Evolutionary conservation across 2,888 invertebrate species (phyloP).

Genomic region (Sinelater perroti): DNA sequence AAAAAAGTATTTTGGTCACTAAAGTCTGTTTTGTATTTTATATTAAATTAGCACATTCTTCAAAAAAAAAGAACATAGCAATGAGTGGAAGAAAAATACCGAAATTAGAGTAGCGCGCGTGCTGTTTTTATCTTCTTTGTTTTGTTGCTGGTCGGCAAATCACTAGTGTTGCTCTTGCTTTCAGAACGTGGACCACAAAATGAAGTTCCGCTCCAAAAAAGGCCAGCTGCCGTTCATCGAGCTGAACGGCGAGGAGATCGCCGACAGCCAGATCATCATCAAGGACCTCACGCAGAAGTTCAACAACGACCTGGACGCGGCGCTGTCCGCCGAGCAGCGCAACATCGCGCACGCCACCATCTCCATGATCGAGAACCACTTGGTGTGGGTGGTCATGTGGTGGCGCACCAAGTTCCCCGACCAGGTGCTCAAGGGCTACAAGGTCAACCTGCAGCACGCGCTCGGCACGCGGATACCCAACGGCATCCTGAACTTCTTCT

Average conservation of each 20-base stretch:
- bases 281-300: slow-evolving; percentile 85
- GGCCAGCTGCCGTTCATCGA: slow-evolving; percentile 95
- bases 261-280: slow-evolving; percentile 91
- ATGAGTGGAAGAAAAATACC: too few relatives aligned
- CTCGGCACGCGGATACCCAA: slow-evolving; percentile 89
- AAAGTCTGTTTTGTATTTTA: too few relatives aligned
- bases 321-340: slow-evolving; percentile 83
- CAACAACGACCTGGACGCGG: slow-evolving; percentile 84
- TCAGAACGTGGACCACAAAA: slow-evolving; percentile 94
- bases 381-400: slow-evolving; percentile 90
- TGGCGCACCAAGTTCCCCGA: slow-evolving; percentile 95
- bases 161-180: slow-evolving; percentile 52
- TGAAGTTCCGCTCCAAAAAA: slow-evolving; percentile 93
- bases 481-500: slow-evolving; percentile 87
- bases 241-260: slow-evolving; percentile 92
- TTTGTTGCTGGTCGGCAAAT: too few relatives aligned
- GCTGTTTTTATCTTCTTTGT: too few relatives aligned
- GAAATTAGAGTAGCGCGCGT: too few relatives aligned
- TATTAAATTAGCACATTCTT: too few relatives aligned
- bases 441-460: slow-evolving; percentile 88
- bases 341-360: slow-evolving; percentile 91
- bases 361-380: slow-evolving; percentile 94
- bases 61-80: too few relatives aligned
- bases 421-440: slow-evolving; percentile 83
- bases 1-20: too few relatives aligned